These are phyloP conservation scores for Tenebrosternarchus preto DNA, from an alignment of 2,113 vertebrate genomes.

Conservation along the genomic window DNA sequence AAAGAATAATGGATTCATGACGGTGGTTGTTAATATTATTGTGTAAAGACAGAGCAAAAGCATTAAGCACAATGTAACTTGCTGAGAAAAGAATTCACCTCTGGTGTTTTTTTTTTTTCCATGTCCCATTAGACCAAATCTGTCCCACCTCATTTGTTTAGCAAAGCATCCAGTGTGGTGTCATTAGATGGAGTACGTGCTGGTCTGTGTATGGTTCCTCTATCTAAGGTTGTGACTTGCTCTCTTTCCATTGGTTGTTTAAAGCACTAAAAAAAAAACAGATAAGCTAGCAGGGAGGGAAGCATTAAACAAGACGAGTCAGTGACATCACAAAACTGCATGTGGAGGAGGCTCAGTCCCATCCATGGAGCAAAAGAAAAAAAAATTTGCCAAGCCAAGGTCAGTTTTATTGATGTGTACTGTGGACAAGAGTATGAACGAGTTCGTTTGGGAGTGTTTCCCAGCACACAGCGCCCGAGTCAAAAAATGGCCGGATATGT, in stretches of 20 bases:
- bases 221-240: constrained; percentile 63
- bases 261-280: constrained; percentile 36
- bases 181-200: constrained; percentile 59
- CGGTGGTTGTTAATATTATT: not conserved
- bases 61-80: not conserved
- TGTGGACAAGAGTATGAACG: not conserved
- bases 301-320: constrained; percentile 61
- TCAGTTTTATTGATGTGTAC: not conserved
- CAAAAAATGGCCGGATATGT: not conserved
- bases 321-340: constrained; percentile 51
- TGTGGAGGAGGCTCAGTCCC: constrained; percentile 25
- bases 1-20: not conserved
- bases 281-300: constrained; percentile 14
- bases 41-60: not conserved
- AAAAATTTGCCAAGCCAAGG: not conserved
- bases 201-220: constrained; percentile 65
- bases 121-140: constrained; percentile 41
- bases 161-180: constrained; percentile 62
- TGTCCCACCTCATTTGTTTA: constrained; percentile 64
- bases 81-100: constrained; percentile 19
- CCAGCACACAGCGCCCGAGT: not conserved
- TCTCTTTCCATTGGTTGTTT: constrained; percentile 69
- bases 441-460: not conserved
- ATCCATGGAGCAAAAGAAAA: constrained; percentile 2
- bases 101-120: constrained; percentile 35